Evolutionary conservation across 2,113 vertebrate species (phyloP), one percentile per base, ranked within the genome.

Genomic region (Pardalotus punctatus): DNA sequence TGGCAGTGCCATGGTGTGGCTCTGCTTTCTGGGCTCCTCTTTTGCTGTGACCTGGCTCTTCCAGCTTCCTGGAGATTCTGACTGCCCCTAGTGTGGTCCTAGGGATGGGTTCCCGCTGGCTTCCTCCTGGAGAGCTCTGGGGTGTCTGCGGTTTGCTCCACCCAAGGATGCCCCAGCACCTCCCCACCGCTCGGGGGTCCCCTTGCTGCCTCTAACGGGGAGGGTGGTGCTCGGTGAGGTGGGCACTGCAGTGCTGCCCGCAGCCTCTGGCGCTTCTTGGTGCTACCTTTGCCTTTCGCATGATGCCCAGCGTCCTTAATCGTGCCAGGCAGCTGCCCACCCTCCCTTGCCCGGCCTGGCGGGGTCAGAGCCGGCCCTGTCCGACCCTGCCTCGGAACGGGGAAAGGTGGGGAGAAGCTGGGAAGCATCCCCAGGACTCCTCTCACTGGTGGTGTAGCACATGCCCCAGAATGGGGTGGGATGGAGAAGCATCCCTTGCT

Each of bases 261-360:
- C 83, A 70, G 88, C 79, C 58, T 73, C 77, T 5, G 20, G 72
- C 2, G 1, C 94, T 95, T 94, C 93, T 85, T 83, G 95, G 94
- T 96, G 94, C 95, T 96, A 95, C 88, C 90, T 92, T 95, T 93
- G 95, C 88, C 94, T 95, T 97, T 91, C 0, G 3, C 4, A 10
- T 81, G 83, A 90, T 85, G 69, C 92, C 94, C 89, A 86, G 60
- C 14, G 56, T 93, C 86, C 81, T 94, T 96, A 93, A 88, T 48
- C 1, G 22, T 90, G 91, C 84, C 79, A 66, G 84, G 78, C 89
- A 86, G 53, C 83, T 35, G 29, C 53, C 45, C 14, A 19, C n/a
- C 42, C 38, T 33, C 29, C 57, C 35, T 40, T 0, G 1, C 31
- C 29, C 7, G 0, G n/a, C 76, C 23, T 25, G 56, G 42, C 0